Evolutionary conservation across 2,888 invertebrate genomes (phyloP).

Genomic region (Drosophila suboccidentalis): DNA sequence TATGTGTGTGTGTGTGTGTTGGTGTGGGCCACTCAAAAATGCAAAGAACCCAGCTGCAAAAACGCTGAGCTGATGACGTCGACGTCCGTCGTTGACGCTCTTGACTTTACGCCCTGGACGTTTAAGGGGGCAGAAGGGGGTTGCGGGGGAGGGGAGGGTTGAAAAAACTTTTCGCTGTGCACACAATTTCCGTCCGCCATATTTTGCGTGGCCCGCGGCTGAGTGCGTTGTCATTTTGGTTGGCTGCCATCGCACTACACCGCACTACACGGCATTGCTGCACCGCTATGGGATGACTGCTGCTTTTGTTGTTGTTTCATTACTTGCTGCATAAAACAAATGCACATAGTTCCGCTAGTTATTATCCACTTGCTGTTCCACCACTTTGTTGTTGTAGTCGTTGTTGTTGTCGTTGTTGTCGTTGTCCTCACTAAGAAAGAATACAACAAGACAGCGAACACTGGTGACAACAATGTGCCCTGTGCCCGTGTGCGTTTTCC

Average conservation of each 20-base stretch:
- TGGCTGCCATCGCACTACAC: conserved; percentile 20
- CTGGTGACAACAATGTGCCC: conserved; percentile 62
- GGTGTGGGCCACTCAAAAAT: conserved; percentile 56
- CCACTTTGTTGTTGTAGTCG: conserved; percentile 54
- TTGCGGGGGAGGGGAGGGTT: neutral
- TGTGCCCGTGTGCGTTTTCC: conserved; percentile 23
- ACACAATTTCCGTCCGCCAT: conserved; percentile 71
- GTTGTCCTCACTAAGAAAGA: conserved; percentile 13
- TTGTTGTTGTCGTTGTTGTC: conserved; percentile 3
- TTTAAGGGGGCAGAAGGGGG: neutral
- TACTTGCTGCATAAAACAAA: conserved; percentile 75
- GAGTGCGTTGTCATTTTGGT: conserved; percentile 65
- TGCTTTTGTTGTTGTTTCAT: conserved; percentile 73
- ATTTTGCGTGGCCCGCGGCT: conserved; percentile 60
- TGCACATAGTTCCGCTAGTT: conserved; percentile 72
- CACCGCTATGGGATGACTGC: conserved; percentile 6
- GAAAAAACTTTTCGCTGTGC: conserved; percentile 56
- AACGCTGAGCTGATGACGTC: conserved; percentile 57
- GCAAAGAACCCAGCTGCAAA: conserved; percentile 64
- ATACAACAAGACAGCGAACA: conserved; percentile 15
- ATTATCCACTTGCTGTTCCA: conserved; percentile 61
- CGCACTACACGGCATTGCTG: neutral
- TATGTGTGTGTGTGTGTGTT: conserved; percentile 14
- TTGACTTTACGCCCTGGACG: conserved; percentile 36
- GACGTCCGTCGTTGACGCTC: conserved; percentile 36